phyloP scores from a whole-genome alignment of 2,888 invertebrate species.

The Oxyteleia sp. region DNA sequence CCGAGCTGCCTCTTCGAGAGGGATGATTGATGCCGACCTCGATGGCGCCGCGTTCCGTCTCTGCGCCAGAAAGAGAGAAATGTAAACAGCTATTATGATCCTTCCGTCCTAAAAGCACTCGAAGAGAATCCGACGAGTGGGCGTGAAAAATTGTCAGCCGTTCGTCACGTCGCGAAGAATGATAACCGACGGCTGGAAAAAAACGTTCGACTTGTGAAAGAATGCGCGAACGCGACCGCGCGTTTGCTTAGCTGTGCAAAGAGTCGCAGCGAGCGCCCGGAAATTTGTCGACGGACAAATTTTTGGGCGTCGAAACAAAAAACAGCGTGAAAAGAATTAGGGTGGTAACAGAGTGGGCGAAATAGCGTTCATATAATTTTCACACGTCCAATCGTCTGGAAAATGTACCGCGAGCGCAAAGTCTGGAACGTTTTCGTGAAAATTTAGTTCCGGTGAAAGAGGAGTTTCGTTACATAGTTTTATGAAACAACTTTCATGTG shows the following conservation, averaged over 20 bases:
- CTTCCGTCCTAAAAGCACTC: conserved; percentile 38
- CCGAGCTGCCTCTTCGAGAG: conserved; percentile 30
- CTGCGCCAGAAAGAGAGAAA: conserved; percentile 73
- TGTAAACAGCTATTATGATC: conserved; percentile 71
- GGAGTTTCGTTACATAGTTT: too few species aligned
- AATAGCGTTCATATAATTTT: conserved; percentile 6
- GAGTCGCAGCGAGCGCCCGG: neutral
- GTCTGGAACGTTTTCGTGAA: too few species aligned
- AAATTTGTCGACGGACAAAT: conserved; percentile 16
- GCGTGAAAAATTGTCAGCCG: conserved; percentile 62
- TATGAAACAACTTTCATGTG: too few species aligned
- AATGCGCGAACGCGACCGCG: conserved; percentile 18
- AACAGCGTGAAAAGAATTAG: neutral
- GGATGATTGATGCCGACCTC: conserved; percentile 78
- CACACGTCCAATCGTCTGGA: too few species aligned
- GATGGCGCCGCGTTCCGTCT: conserved; percentile 75
- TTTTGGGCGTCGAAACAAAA: conserved; percentile 10
- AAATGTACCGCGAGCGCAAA: too few species aligned
- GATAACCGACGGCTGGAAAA: conserved; percentile 26
- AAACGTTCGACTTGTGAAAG: neutral
- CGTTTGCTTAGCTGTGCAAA: conserved; percentile 23
- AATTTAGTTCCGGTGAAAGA: too few species aligned
- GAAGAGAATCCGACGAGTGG: conserved; percentile 35
- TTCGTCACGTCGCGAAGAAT: conserved; percentile 28
- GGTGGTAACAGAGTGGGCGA: too few species aligned